phyloP scores from a whole-genome alignment of 2,888 invertebrate species.

The Phyto melanocephala region DNA sequence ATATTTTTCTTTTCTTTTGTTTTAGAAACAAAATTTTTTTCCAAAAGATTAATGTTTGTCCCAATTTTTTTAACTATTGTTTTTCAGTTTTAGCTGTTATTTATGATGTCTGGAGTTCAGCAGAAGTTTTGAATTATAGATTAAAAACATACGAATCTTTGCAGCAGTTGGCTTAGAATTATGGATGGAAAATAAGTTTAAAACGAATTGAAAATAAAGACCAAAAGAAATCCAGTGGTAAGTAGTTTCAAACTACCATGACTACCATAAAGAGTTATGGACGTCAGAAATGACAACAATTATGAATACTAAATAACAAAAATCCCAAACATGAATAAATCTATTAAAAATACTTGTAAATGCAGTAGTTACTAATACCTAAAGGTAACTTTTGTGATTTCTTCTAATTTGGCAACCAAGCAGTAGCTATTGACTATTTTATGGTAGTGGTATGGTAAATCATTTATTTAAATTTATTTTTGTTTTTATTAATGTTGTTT shows the following conservation, averaged over 20 bases:
- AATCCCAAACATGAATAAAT: background rate
- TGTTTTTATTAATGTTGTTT: constrained; percentile 1
- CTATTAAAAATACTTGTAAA: background rate
- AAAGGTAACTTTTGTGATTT: background rate
- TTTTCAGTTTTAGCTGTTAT: constrained; percentile 61
- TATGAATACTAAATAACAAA: constrained; percentile 40
- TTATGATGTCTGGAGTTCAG: constrained; percentile 67
- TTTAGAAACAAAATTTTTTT: constrained; percentile 28
- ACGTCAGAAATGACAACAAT: constrained; percentile 48
- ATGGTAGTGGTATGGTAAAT: no score
- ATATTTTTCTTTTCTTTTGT: background rate
- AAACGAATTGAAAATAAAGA: background rate
- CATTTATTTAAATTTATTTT: constrained; percentile 42
- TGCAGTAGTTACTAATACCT: background rate
- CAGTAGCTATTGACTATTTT: constrained; percentile 39
- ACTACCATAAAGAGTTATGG: constrained; percentile 11
- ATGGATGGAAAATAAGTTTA: background rate
- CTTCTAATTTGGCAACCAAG: background rate
- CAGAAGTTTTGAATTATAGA: constrained; percentile 68
- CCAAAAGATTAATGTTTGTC: constrained; percentile 67
- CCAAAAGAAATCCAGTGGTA: background rate
- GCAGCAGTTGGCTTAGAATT: background rate
- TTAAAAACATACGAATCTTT: background rate
- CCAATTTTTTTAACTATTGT: constrained; percentile 67
- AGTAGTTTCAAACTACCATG: constrained; percentile 13